Conservation (phyloP, 2,888 invertebrate genomes). For the Limnephilus lunatus region DNA sequence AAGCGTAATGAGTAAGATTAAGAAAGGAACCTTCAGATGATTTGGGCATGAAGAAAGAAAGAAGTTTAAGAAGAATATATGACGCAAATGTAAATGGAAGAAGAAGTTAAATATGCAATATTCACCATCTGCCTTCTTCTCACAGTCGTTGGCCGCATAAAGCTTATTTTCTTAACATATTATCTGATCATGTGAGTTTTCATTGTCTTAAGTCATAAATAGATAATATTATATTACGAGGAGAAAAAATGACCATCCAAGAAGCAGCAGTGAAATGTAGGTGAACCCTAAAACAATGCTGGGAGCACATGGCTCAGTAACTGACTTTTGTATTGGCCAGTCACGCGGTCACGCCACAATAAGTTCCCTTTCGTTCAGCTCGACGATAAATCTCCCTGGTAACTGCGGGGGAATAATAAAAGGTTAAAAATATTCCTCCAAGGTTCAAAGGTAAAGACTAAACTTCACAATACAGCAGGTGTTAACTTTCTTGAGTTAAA, state of each 20-base stretch:
- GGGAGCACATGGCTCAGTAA: not conserved
- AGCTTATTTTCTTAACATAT: too few species aligned
- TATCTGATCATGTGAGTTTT: too few species aligned
- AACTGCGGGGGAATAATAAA: not conserved
- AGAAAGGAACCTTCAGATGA: too few species aligned
- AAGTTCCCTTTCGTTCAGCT: not conserved
- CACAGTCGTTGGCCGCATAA: too few species aligned
- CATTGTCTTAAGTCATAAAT: too few species aligned
- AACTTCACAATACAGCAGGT: not conserved
- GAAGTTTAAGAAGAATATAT: too few species aligned
- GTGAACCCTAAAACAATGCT: not conserved
- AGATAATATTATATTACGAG: not conserved
- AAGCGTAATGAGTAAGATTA: too few species aligned
- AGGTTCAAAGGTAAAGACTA: not conserved
- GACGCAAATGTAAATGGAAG: too few species aligned
- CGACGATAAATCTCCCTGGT: not conserved
- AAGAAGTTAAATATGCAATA: too few species aligned
- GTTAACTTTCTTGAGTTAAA: not conserved
- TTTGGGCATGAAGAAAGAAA: too few species aligned
- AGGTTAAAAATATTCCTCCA: not conserved
- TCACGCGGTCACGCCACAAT: not conserved
- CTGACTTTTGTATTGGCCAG: not conserved
- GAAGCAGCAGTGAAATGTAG: not conserved
- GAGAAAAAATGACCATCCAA: not conserved
- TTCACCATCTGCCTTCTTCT: too few species aligned